phyloP scores from a whole-genome alignment of 2,797 vertebrate genomes.

The Megaceryle alcyon region DNA sequence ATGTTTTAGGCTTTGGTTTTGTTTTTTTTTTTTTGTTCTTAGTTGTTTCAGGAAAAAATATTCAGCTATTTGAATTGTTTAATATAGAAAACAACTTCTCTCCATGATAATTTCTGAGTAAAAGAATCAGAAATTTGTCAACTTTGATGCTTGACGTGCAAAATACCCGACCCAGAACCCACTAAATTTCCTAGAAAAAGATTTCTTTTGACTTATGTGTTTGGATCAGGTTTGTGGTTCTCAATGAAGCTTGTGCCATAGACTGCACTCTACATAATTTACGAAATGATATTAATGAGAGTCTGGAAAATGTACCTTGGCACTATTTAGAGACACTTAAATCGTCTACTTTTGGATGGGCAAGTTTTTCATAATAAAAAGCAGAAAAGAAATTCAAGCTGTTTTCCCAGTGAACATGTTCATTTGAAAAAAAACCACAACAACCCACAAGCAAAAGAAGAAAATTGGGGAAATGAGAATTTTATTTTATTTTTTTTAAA shows the following conservation, averaged over 20 bases:
- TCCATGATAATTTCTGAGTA: conserved; percentile 53
- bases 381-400: conserved; percentile 17
- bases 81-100: conserved; percentile 4
- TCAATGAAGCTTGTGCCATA: background rate
- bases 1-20: background rate
- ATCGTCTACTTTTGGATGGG: background rate
- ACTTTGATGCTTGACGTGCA: background rate
- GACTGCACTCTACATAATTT: background rate
- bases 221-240: background rate
- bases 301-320: background rate
- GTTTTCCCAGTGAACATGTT: background rate
- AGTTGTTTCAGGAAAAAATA: background rate
- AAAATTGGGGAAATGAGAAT: conserved; percentile 53
- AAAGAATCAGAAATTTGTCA: background rate
- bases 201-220: background rate
- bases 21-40: background rate
- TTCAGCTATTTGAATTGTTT: background rate
- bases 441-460: background rate
- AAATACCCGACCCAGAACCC: conserved; percentile 39
- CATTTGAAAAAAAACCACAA: background rate
- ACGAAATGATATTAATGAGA: background rate
- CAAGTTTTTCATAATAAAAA: background rate
- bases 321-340: background rate
- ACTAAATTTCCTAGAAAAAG: conserved; percentile 33
- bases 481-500: background rate